Percentiles rank a stretch among this genome's conserved stretches.
Evolutionary conservation across 2,113 vertebrate genomes (phyloP).

Genomic region (Corythornis cristatus): DNA sequence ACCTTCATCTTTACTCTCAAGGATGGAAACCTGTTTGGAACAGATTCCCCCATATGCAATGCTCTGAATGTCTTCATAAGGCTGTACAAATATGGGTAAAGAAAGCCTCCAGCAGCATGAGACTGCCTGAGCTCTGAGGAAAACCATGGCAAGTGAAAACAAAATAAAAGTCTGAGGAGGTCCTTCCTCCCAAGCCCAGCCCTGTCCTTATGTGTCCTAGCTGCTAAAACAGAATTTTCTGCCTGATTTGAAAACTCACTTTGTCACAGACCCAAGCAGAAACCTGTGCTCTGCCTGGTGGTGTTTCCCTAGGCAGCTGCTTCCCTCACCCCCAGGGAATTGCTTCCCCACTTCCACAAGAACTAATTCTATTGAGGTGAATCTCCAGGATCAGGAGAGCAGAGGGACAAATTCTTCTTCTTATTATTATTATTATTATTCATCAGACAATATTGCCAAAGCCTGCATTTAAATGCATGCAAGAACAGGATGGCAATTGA

Average conservation of each 20-base stretch:
- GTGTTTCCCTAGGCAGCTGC: neutral
- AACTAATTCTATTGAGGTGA: neutral
- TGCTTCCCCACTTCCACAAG: conserved; percentile 15
- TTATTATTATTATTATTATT: no score
- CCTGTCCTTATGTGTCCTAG: neutral
- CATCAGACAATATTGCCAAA: conserved; percentile 11
- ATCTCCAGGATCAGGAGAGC: neutral
- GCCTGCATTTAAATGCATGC: conserved; percentile 4
- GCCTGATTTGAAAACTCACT: neutral
- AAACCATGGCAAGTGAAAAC: neutral
- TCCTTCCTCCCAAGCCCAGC: neutral
- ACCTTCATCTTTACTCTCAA: neutral
- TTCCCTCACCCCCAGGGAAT: neutral
- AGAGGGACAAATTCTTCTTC: neutral
- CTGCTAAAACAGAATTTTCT: neutral
- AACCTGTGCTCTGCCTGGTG: neutral
- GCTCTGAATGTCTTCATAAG: neutral
- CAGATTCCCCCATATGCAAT: neutral
- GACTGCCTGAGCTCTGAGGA: neutral
- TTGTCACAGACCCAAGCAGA: neutral
- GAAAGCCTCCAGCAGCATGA: neutral
- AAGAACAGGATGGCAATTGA: neutral
- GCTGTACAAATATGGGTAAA: accelerated
- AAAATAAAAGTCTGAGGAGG: neutral
- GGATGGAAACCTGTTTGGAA: neutral